phyloP scores from a whole-genome alignment of 1,140 invertebrate genomes.

The Leguminivora glycinivorella region DNA sequence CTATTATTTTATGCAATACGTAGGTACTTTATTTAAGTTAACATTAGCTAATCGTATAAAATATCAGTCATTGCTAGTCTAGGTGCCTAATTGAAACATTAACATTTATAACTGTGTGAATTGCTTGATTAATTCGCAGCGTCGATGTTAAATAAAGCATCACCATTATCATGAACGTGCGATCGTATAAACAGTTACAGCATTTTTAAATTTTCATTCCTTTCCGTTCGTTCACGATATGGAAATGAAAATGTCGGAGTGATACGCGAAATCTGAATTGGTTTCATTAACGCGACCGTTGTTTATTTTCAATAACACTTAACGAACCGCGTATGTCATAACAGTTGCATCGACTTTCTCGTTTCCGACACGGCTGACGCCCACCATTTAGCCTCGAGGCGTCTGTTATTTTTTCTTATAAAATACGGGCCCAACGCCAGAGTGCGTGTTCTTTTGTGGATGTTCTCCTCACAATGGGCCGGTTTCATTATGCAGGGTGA shows the following conservation, averaged over 20 bases:
- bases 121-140: slow-evolving; percentile 21
- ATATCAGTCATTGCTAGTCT: background rate
- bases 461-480: slow-evolving; percentile 68
- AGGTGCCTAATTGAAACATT: slow-evolving; percentile 9
- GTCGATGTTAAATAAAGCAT: slow-evolving; percentile 13
- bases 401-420: slow-evolving; percentile 68
- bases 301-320: slow-evolving; percentile 70
- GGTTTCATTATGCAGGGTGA: slow-evolving; percentile 70
- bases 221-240: slow-evolving; percentile 4
- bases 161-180: slow-evolving; percentile 16
- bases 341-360: slow-evolving; percentile 73
- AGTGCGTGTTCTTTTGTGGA: slow-evolving; percentile 72
- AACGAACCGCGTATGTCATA: slow-evolving; percentile 73
- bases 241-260: slow-evolving; percentile 12
- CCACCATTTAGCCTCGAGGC: slow-evolving; percentile 61
- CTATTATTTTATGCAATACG: too few relatives aligned
- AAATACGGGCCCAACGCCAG: slow-evolving; percentile 50
- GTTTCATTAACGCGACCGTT: slow-evolving; percentile 54
- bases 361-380: slow-evolving; percentile 63
- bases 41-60: slow-evolving; percentile 3
- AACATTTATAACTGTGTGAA: slow-evolving; percentile 25
- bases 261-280: slow-evolving; percentile 49
- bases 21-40: too few relatives aligned
- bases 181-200: slow-evolving; percentile 8
- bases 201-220: slow-evolving; percentile 10